phyloP scores from a whole-genome alignment of 2,113 vertebrate species.

The Anoura caudifer region DNA sequence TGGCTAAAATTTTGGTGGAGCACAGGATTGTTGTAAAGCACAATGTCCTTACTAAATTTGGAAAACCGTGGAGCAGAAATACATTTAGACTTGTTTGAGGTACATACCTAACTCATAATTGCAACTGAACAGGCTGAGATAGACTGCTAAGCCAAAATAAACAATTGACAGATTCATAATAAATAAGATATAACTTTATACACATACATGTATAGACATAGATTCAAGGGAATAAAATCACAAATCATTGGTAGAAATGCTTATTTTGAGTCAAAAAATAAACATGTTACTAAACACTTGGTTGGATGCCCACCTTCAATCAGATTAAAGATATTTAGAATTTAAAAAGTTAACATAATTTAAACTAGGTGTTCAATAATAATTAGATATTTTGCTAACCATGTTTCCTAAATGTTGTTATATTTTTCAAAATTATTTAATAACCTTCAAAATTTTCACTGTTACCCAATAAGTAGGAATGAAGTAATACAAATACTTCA shows the following conservation, averaged over 20 bases:
- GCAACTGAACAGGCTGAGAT: background rate
- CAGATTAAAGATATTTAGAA: background rate
- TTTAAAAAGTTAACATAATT: background rate
- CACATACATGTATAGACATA: background rate
- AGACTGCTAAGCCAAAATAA: background rate
- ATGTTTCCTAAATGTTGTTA: background rate
- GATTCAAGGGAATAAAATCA: background rate
- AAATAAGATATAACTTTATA: background rate
- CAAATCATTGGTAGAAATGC: background rate
- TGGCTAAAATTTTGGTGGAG: background rate
- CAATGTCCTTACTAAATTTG: background rate
- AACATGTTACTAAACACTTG: background rate
- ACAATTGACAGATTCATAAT: background rate
- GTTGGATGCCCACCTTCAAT: background rate
- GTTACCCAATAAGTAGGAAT: background rate
- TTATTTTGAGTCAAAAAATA: background rate
- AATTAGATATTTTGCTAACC: background rate
- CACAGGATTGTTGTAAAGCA: background rate
- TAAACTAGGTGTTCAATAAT: background rate
- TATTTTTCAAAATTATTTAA: background rate
- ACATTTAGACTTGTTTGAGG: background rate
- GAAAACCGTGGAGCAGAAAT: background rate
- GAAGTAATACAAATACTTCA: background rate
- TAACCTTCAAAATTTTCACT: background rate
- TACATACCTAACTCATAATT: background rate